phyloP scores from a whole-genome alignment of 1,140 invertebrate genomes.

The Hypothenemus hampei region DNA sequence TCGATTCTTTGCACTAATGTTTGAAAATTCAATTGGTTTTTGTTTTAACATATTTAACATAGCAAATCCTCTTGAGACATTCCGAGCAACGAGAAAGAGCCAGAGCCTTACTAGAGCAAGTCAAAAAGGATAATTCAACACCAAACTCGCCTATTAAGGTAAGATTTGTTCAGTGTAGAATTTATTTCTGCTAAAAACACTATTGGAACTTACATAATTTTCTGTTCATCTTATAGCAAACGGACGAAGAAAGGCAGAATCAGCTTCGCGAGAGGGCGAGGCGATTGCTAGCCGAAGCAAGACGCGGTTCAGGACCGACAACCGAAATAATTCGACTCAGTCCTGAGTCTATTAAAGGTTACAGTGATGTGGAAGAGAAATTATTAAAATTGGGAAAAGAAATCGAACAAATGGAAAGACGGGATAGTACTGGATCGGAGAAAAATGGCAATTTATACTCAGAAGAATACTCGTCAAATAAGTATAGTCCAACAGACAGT shows the following conservation, averaged over 20 bases:
- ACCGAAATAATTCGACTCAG: slow-evolving; percentile 38
- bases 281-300: slow-evolving; percentile 82
- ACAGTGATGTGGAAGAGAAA: slow-evolving; percentile 34
- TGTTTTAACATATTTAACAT: too few species aligned
- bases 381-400: slow-evolving; percentile 28
- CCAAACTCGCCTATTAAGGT: slow-evolving; percentile 38
- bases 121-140: slow-evolving; percentile 59
- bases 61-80: slow-evolving; percentile 71
- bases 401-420: slow-evolving; percentile 26
- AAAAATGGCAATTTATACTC: slow-evolving; percentile 37
- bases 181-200: too few species aligned
- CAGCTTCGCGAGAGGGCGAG: slow-evolving; percentile 81
- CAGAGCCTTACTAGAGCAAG: slow-evolving; percentile 79
- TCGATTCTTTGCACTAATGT: too few species aligned
- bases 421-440: slow-evolving; percentile 31
- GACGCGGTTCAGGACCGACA: slow-evolving; percentile 52
- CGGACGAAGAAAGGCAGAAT: slow-evolving; percentile 79
- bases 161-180: slow-evolving; percentile 34
- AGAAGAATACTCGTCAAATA: slow-evolving; percentile 32
- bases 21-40: too few species aligned
- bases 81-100: slow-evolving; percentile 87
- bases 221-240: too few species aligned
- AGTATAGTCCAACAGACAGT: slow-evolving; percentile 39
- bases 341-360: slow-evolving; percentile 31
- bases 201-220: too few species aligned